These are phyloP conservation scores for Rhynchotus rufescens DNA, from an alignment of 2,797 vertebrate species.

Conservation along the genomic window DNA sequence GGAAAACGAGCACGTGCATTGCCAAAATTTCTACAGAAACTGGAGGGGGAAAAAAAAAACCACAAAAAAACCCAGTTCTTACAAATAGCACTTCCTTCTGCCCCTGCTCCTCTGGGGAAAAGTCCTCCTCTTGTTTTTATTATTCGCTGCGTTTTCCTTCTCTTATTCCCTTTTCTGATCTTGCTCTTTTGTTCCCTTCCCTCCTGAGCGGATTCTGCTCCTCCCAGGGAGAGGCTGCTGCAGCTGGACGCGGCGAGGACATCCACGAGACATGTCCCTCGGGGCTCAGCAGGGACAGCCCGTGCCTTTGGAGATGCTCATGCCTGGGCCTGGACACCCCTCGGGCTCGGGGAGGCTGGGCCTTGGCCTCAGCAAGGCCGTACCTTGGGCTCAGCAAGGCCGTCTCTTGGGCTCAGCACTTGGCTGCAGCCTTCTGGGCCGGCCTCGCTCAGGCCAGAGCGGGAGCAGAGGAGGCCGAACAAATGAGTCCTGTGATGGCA, in stretches of 20 bases:
- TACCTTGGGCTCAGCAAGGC: no score
- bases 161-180: constrained; percentile 46
- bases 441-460: neutral
- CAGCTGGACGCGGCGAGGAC: neutral
- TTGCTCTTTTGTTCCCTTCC: constrained; percentile 49
- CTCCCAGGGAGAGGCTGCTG: neutral
- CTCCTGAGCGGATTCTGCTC: constrained; percentile 4
- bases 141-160: constrained; percentile 20
- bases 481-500: neutral
- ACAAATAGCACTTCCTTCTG: neutral
- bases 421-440: neutral
- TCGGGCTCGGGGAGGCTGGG: no score
- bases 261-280: neutral
- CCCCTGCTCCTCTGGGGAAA: neutral
- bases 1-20: constrained; percentile 28
- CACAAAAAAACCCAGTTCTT: neutral
- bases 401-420: no score
- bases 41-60: neutral
- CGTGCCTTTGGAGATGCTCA: no score
- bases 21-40: constrained; percentile 29
- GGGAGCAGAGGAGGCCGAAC: neutral
- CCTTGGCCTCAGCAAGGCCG: no score
- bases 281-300: no score
- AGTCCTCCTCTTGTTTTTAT: constrained; percentile 57
- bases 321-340: no score